phyloP scores from a whole-genome alignment of 2,797 vertebrate genomes.

The Chaunax sp. region DNA sequence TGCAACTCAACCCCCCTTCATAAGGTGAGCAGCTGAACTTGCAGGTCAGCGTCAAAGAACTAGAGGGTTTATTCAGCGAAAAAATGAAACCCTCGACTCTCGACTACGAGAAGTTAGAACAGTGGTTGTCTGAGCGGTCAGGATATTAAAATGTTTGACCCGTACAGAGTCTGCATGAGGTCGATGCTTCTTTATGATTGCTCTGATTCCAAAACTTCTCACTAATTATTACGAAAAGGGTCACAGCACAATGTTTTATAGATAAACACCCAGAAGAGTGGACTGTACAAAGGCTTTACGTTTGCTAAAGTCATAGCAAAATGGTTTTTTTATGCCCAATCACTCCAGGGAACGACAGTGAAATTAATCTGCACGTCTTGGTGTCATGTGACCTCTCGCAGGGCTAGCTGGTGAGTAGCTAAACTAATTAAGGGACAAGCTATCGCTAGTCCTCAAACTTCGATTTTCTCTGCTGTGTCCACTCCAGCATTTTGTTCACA shows the following conservation, averaged over 20 bases:
- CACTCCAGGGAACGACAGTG: slow-evolving; percentile 36
- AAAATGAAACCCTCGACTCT: slow-evolving; percentile 25
- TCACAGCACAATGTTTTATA: slow-evolving; percentile 67
- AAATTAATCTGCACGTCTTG: background rate
- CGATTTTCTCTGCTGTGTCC: too few species aligned
- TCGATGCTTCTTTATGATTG: slow-evolving; percentile 9
- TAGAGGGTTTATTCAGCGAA: background rate
- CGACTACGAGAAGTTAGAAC: slow-evolving; percentile 29
- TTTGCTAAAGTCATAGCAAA: slow-evolving; percentile 29
- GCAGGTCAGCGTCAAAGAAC: slow-evolving; percentile 49
- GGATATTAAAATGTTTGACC: slow-evolving; percentile 24
- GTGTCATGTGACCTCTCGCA: background rate
- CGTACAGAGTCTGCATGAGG: slow-evolving; percentile 27
- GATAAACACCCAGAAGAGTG: slow-evolving; percentile 60
- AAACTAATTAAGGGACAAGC: background rate
- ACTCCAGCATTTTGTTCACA: too few species aligned
- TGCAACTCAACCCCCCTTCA: slow-evolving; percentile 15
- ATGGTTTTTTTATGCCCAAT: slow-evolving; percentile 44
- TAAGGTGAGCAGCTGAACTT: slow-evolving; percentile 70
- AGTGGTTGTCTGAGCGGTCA: slow-evolving; percentile 30
- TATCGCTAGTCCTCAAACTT: background rate
- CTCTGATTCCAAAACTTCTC: slow-evolving; percentile 31
- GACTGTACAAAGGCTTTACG: slow-evolving; percentile 68
- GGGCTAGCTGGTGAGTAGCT: background rate
- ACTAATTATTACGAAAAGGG: slow-evolving; percentile 43